Percentiles rank a stretch among this genome's conserved stretches.
Conservation (phyloP, 35 echinoderm and acorn worm species). For the Chiridota heheva region DNA sequence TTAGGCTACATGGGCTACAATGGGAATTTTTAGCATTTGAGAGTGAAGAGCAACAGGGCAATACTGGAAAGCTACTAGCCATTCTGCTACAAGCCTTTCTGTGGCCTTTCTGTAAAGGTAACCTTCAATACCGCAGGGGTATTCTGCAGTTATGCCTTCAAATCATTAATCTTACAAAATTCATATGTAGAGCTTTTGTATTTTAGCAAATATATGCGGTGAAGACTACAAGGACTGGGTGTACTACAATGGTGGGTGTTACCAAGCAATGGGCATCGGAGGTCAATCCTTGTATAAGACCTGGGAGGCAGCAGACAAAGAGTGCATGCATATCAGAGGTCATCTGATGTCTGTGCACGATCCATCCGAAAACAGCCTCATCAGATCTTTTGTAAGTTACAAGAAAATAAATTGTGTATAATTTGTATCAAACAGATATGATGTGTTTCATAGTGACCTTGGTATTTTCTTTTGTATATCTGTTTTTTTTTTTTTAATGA, state of each 20-base stretch:
- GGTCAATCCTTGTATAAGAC: conserved; percentile 17
- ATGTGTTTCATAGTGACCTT: too few relatives aligned
- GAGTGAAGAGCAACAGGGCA: too few relatives aligned
- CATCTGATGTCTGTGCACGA: conserved; percentile 62
- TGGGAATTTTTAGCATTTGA: too few relatives aligned
- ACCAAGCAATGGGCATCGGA: conserved; percentile 32
- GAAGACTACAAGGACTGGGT: conserved; percentile 42
- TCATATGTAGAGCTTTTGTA: not conserved
- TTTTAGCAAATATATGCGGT: conserved; percentile 53
- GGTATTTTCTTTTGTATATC: too few relatives aligned
- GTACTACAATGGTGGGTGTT: conserved; percentile 51
- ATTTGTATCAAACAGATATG: too few relatives aligned
- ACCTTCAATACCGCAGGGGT: too few relatives aligned
- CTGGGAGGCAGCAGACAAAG: conserved; percentile 23
- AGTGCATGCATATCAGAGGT: conserved; percentile 17
- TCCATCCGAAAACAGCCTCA: conserved; percentile 54
- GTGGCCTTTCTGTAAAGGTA: too few relatives aligned
- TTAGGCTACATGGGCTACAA: not conserved
- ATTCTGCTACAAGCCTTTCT: too few relatives aligned
- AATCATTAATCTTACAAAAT: too few relatives aligned
- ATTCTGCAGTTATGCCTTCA: too few relatives aligned
- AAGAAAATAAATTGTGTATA: not conserved
- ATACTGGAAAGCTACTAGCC: too few relatives aligned
- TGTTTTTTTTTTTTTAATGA: too few relatives aligned
- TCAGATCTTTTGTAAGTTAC: conserved; percentile 39